Base-by-base conservation (phyloP, 2,888 invertebrate genomes). In the Polydrusus cervinus region DNA sequence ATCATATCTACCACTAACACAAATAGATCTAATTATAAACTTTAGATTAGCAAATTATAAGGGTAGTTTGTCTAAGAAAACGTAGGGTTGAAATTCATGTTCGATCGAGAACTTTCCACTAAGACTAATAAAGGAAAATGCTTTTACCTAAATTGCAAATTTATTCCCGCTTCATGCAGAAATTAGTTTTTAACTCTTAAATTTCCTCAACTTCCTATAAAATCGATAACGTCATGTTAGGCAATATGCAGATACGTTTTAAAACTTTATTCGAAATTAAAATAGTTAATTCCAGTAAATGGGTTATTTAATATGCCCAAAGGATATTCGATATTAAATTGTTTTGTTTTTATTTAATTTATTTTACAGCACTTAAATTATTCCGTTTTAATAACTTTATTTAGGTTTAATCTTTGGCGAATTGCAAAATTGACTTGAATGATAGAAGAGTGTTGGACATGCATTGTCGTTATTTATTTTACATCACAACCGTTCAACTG, bases 131-230 rank as follows among this genome's bases (percentile, higher is more conserved):
- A 45, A 45, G 45, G 34, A n/a, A 51, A 66, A 18, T 38, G 69
- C 69, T 61, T 69, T 69, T 69, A 69, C 61, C 25, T 34, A 69
- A 69, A 69, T 69, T 69, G 69, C 47, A 47, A 60, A 69, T 57
- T 49, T 68, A 43, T 55, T 55, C 34, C 60, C 34, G 30, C 30
- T 45, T 61, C 60, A 40, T 25, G 60, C 60, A 30, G 60, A 69
- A 69, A 69, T 69, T 47, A 60, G 57, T 47, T 69, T 61, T 69
- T 69, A 69, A 69, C 47, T 47, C 69, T 25, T n/a, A 57, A 34
- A 40, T 25, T 45, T 60, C 25, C 40, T 57, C 9, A 14, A 20
- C 60, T 60, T 69, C 49, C 65, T 25, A 51, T 51, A 65, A 47
- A 65, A 38, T 57, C 57, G 38, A 57, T 57, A 38, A 25, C 10